These are phyloP conservation scores for Etheostoma spectabile DNA, from an alignment of 2,113 vertebrate genomes.

Conservation along the genomic window DNA sequence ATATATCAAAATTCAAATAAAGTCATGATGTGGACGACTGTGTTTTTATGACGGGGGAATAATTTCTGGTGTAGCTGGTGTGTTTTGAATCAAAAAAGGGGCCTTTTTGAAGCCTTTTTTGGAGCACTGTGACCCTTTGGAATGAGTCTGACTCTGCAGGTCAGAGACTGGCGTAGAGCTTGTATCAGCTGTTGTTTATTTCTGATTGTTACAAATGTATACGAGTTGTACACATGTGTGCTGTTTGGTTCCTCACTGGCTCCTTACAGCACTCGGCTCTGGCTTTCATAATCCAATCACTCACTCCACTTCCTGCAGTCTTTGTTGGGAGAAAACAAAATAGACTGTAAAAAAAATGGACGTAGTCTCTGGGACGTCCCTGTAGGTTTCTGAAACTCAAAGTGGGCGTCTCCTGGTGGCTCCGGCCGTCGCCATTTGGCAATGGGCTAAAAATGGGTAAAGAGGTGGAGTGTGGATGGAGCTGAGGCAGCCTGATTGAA, in stretches of 20 bases:
- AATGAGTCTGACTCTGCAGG: conserved; percentile 5
- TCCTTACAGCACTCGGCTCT: conserved; percentile 10
- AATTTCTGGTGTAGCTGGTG: neutral
- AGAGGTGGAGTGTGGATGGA: too few relatives aligned
- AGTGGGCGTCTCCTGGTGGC: too few relatives aligned
- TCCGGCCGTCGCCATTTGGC: too few relatives aligned
- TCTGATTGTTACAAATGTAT: neutral
- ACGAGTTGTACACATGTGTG: neutral
- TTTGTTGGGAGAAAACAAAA: neutral
- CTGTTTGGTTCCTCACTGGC: neutral
- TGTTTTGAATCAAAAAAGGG: conserved; percentile 4
- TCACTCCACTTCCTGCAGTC: conserved; percentile 29
- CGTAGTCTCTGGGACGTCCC: too few relatives aligned
- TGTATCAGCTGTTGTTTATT: conserved; percentile 1
- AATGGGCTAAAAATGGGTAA: too few relatives aligned
- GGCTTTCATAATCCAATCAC: conserved; percentile 39
- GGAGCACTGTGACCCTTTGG: neutral
- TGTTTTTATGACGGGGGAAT: neutral
- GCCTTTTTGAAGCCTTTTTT: neutral
- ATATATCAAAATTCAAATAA: neutral
- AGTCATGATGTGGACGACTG: neutral
- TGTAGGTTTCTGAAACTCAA: too few relatives aligned
- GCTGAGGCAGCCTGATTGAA: too few relatives aligned
- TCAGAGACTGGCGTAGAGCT: neutral
- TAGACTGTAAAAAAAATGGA: too few relatives aligned